Percentiles rank a stretch among this genome's conserved stretches.
Conservation (phyloP, 92 coral and sea anemone genomes). For the Bergia sp. region DNA sequence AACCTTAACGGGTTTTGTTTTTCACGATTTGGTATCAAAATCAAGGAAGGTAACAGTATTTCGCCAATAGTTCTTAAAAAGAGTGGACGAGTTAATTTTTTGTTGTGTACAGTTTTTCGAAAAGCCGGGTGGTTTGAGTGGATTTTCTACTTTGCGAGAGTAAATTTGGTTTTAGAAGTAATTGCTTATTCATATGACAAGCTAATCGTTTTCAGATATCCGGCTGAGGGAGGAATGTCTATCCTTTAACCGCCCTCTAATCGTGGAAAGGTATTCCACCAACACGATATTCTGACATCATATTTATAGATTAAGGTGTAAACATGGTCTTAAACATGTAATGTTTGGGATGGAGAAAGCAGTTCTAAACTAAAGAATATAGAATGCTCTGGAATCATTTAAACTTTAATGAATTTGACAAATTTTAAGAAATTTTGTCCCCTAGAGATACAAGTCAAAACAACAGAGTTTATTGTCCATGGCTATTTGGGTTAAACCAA, state of each 20-base stretch:
- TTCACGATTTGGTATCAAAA: not conserved
- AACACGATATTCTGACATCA: not conserved
- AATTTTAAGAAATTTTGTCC: conserved; percentile 19
- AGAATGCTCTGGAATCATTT: not conserved
- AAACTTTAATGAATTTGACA: conserved; percentile 27
- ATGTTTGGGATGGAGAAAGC: not conserved
- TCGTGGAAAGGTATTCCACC: not conserved
- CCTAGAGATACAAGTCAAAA: conserved; percentile 5
- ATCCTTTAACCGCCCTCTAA: not conserved
- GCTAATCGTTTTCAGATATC: not conserved
- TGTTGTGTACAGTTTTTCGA: not conserved
- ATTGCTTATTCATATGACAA: not conserved
- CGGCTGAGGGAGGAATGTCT: not conserved
- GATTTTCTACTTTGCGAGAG: not conserved
- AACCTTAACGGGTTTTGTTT: not conserved
- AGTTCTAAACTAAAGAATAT: not conserved
- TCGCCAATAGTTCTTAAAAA: not conserved
- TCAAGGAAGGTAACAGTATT: not conserved
- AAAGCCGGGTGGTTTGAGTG: not conserved
- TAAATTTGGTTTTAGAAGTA: not conserved
- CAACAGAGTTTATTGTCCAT: conserved; percentile 7
- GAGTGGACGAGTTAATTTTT: not conserved
- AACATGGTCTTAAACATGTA: not conserved
- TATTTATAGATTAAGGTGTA: not conserved
- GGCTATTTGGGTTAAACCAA: conserved; percentile 20